Base-by-base conservation (phyloP, 2,113 vertebrate genomes). In the Corythaeola cristata region DNA sequence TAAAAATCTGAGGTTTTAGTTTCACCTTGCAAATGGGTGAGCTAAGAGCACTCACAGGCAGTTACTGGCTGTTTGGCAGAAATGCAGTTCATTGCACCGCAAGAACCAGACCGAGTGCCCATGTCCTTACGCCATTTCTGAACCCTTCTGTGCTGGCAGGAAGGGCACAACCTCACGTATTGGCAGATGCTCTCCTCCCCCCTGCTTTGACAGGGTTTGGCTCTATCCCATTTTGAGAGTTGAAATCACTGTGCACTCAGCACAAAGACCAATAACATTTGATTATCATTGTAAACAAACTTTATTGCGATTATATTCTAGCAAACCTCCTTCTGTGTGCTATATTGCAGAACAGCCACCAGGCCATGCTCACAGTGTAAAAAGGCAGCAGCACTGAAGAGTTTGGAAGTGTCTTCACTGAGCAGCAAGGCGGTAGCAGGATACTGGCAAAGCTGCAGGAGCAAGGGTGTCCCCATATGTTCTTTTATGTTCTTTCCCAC, bases 201-300 rank as follows among this genome's bases (percentile, higher is more conserved):
- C 37, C 20, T 58, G 32, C 26, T 86, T 78, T 68, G 11, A 77
- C 3, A 1, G 12, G 39, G 58, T n/a, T 89, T 71, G 50, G 16
- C 56, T 94, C 20, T 35, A 2, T 37, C 44, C 35, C 7, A 3
- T 23, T 78, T 86, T 41, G 21, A 2, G 3, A 90, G 19, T n/a
- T 50, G 90, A 73, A 88, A 92, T 79, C 11, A 21, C 62, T 60
- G 39, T 78, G n/a, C 69, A 17, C 28, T 87, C 80, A 50, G 59
- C 44, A 74, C 73, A 85, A 93, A 85, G 83, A 77, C 83, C 69
- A 81, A 53, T 95, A 92, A 90, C 6, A 1, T 95, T 95, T 91
- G 64, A 93, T 93, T 90, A 82, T n/a, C 28, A 53, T 53, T 93
- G 69, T 96, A 95, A 97, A 92, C 56, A 85, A 94, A 68, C 39